These are phyloP conservation scores for Odontocolon sp. DNA, from an alignment of 2,888 invertebrate species.

Conservation along the genomic window DNA sequence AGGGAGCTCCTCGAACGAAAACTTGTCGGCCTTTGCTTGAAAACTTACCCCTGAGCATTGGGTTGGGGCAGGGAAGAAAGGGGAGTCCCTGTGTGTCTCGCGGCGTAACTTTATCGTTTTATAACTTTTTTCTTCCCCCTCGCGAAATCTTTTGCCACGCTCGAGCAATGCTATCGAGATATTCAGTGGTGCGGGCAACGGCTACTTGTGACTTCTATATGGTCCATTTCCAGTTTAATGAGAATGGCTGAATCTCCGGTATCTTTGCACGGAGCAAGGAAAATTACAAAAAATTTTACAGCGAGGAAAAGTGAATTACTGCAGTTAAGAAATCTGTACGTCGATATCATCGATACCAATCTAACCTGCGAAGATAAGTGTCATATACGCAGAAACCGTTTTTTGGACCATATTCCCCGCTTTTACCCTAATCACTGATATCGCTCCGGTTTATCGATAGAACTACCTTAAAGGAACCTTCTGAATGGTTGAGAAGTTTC, in stretches of 20 bases:
- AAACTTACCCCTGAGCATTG: constrained; percentile 36
- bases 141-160: constrained; percentile 18
- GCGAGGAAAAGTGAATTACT: neutral
- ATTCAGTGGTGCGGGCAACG: neutral
- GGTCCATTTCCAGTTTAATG: constrained; percentile 2
- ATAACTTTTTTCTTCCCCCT: constrained; percentile 43
- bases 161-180: neutral
- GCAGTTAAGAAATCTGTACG: no score
- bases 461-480: no score
- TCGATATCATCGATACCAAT: no score
- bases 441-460: no score
- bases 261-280: neutral
- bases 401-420: no score
- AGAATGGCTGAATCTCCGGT: neutral
- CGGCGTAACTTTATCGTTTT: constrained; percentile 51
- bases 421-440: no score
- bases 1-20: constrained; percentile 35
- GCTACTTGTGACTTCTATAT: constrained; percentile 4
- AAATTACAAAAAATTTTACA: neutral
- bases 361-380: no score
- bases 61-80: neutral
- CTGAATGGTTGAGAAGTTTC: no score
- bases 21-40: constrained; percentile 43
- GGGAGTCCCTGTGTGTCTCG: constrained; percentile 8
- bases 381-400: no score